Evolutionary conservation across 2,113 vertebrate species (phyloP), one percentile per base, ranked within the genome.

Genomic region (Ptilorrhoa leucosticta): DNA sequence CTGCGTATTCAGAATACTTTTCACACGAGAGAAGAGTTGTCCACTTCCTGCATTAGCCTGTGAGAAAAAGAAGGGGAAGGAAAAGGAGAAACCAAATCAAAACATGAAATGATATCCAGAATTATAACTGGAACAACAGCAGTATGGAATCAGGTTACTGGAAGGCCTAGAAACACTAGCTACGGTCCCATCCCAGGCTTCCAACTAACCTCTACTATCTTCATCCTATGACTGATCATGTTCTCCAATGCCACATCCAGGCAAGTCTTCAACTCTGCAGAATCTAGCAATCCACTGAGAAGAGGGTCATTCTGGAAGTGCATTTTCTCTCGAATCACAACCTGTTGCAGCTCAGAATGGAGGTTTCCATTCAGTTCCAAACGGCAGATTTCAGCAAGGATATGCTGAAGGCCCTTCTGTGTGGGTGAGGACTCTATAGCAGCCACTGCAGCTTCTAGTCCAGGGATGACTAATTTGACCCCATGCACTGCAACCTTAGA

Each of bases 281-380:
- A 97, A 33, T 98, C 94, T 1, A 99, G 97, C 57, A 99, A 97
- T 27, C 98, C 99, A 4, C 94, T 97, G 58, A 99, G 97, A 39
- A 99, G 98, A 7, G 97, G 91, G 47, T 99, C 99, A 7, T 98
- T 96, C 11, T 96, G 96, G 64, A 99, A 97, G 87, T 98, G 98
- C 18, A 68, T 82, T 79, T 96, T 97, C 92, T 99, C 98, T 76
- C 93, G 98, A 84, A 97, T 95, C 64, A 99, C 98, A 0, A 97
- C 97, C 92, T 98, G 98, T 24, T 98, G 96, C 92, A 99, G 97
- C 75, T 99, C 99, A 24, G 98, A 98, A 37, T 87, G 97, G 21
- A 99, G 97, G 96, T 99, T 99, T 28, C 99, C 99, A 1, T 99
- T 99, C 45, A 99, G 97, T 92, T 99, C 99, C 66, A 99, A 96